phyloP scores from a whole-genome alignment of 2,113 vertebrate species.

The Sinocyclocheilus maitianheensis region DNA sequence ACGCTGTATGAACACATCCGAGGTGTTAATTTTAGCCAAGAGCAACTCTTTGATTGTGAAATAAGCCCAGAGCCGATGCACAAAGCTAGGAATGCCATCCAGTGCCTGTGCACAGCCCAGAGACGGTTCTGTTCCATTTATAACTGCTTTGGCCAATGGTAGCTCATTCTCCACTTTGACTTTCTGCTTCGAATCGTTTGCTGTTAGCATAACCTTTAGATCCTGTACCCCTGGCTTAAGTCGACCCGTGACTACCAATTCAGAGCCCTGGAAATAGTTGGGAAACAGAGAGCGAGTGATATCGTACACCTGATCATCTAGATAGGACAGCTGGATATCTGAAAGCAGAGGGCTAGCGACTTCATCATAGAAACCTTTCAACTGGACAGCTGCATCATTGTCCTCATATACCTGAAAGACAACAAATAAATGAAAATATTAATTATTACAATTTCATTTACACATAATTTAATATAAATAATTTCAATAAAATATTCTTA shows the following conservation, averaged over 20 bases:
- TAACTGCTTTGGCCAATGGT: conserved; percentile 49
- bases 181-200: conserved; percentile 66
- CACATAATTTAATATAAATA: not conserved
- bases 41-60: conserved; percentile 83
- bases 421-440: not conserved
- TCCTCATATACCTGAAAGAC: conserved; percentile 76
- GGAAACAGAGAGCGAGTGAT: conserved; percentile 77
- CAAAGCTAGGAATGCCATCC: conserved; percentile 71
- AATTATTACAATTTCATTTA: not conserved
- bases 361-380: conserved; percentile 82
- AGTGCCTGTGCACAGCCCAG: conserved; percentile 60
- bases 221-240: conserved; percentile 72
- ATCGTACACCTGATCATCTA: conserved; percentile 73
- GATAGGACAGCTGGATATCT: conserved; percentile 80
- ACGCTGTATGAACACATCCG: conserved; percentile 65
- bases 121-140: conserved; percentile 57
- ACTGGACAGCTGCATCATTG: conserved; percentile 76
- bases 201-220: conserved; percentile 74
- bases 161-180: conserved; percentile 71
- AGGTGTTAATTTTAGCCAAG: conserved; percentile 71
- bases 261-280: conserved; percentile 83
- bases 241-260: conserved; percentile 80
- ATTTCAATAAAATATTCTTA: not conserved
- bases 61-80: conserved; percentile 82
- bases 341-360: conserved; percentile 81